phyloP scores from a whole-genome alignment of 2,888 invertebrate genomes.

The Mythimna pallens region DNA sequence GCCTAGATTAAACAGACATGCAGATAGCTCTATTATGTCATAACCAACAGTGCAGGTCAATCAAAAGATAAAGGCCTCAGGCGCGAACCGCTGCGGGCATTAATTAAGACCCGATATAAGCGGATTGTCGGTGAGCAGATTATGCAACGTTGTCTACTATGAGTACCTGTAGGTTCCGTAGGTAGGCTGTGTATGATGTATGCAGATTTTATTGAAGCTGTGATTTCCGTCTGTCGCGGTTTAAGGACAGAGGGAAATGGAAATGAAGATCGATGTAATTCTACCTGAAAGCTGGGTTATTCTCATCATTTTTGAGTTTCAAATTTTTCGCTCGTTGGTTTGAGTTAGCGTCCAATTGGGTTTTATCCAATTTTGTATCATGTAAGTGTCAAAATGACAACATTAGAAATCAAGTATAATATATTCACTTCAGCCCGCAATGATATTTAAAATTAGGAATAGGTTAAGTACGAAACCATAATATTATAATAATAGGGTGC shows the following conservation, averaged over 20 bases:
- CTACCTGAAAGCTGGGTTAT: neutral
- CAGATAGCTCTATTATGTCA: constrained; percentile 61
- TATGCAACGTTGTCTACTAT: constrained; percentile 58
- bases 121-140: constrained; percentile 79
- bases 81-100: constrained; percentile 77
- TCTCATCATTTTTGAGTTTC: neutral
- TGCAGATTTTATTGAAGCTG: constrained; percentile 45
- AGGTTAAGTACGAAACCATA: neutral
- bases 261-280: constrained; percentile 7
- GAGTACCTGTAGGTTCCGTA: constrained; percentile 31
- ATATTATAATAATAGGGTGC: too few relatives aligned
- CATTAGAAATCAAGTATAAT: neutral
- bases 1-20: constrained; percentile 52
- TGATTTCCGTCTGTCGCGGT: constrained; percentile 23
- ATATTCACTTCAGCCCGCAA: neutral
- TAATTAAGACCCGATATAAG: constrained; percentile 85
- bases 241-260: constrained; percentile 9
- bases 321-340: neutral
- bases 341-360: neutral
- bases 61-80: constrained; percentile 86
- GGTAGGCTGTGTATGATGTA: constrained; percentile 40
- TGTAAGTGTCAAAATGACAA: neutral
- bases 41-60: constrained; percentile 79
- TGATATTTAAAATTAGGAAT: neutral
- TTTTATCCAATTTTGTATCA: neutral